phyloP scores from a whole-genome alignment of 1,140 invertebrate genomes.

The Lepidurus arcticus region DNA sequence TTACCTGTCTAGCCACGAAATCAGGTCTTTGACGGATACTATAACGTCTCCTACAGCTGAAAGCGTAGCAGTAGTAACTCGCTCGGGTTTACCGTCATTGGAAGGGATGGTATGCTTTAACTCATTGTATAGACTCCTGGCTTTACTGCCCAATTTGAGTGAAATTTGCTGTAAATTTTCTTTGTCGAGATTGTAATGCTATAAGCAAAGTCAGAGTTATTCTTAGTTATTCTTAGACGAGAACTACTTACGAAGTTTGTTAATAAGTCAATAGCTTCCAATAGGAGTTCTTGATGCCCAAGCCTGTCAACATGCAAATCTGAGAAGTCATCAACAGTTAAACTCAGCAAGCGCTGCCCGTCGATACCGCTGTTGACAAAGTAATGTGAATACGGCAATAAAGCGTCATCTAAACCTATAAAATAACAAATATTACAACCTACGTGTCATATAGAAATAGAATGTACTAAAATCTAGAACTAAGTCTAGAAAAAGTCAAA shows the following conservation, averaged over 20 bases:
- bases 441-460: conserved; percentile 15
- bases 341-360: conserved; percentile 72
- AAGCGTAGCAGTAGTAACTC: conserved; percentile 70
- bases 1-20: conserved; percentile 77
- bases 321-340: conserved; percentile 78
- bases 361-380: conserved; percentile 74
- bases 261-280: conserved; percentile 83
- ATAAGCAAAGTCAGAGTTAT: conserved; percentile 41
- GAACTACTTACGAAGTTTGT: conserved; percentile 68
- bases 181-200: conserved; percentile 83
- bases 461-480: neutral
- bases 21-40: conserved; percentile 73
- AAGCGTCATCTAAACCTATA: conserved; percentile 70
- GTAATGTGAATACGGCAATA: conserved; percentile 71
- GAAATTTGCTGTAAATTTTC: conserved; percentile 86
- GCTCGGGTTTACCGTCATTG: conserved; percentile 52
- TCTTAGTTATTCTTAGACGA: conserved; percentile 27
- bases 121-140: conserved; percentile 70
- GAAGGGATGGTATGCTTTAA: conserved; percentile 48
- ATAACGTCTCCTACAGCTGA: conserved; percentile 77
- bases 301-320: conserved; percentile 74
- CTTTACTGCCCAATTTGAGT: conserved; percentile 72
- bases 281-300: conserved; percentile 85
- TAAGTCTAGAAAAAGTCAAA: conserved; percentile 41
- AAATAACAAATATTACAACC: conserved; percentile 35